Evolutionary conservation across 2,888 invertebrate genomes (phyloP).

Genomic region (Euzetes globulus): DNA sequence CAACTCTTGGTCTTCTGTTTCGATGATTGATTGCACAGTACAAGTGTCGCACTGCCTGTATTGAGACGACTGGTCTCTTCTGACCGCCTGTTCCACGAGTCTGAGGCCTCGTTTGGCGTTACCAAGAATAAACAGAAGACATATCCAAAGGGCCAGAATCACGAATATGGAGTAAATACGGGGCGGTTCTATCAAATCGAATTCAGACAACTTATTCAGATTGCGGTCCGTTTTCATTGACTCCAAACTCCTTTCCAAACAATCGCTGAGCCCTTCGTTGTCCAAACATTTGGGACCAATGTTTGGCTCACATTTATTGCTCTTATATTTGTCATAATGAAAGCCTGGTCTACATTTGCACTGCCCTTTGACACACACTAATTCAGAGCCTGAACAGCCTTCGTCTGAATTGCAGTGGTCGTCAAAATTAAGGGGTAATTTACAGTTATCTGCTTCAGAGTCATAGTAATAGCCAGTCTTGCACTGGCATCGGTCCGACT

Average conservation of each 20-base stretch:
- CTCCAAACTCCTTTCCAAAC: not conserved
- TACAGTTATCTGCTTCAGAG: not conserved
- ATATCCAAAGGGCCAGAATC: conserved; percentile 19
- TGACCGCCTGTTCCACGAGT: conserved; percentile 3
- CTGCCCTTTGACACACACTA: not conserved
- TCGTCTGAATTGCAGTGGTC: not conserved
- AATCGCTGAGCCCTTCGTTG: not conserved
- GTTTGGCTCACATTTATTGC: conserved; percentile 19
- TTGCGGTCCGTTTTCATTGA: not conserved
- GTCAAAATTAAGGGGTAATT: conserved; percentile 4
- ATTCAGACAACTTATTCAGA: conserved; percentile 1
- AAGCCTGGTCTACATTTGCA: conserved; percentile 20
- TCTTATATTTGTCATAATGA: conserved; percentile 21
- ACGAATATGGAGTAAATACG: conserved; percentile 16
- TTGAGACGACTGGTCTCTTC: conserved; percentile 17
- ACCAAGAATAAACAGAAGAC: conserved; percentile 19
- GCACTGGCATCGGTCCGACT: not conserved
- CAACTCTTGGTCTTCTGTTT: not conserved
- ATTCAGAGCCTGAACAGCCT: not conserved
- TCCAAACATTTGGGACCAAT: not conserved
- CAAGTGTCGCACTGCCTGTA: conserved; percentile 25
- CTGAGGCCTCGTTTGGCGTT: conserved; percentile 15
- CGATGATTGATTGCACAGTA: not conserved
- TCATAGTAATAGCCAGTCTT: not conserved
- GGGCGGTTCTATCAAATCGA: not conserved